Percentiles rank a stretch among this genome's conserved stretches.
Conservation (phyloP, 2,113 vertebrate genomes). For the Miniopterus natalensis region DNA sequence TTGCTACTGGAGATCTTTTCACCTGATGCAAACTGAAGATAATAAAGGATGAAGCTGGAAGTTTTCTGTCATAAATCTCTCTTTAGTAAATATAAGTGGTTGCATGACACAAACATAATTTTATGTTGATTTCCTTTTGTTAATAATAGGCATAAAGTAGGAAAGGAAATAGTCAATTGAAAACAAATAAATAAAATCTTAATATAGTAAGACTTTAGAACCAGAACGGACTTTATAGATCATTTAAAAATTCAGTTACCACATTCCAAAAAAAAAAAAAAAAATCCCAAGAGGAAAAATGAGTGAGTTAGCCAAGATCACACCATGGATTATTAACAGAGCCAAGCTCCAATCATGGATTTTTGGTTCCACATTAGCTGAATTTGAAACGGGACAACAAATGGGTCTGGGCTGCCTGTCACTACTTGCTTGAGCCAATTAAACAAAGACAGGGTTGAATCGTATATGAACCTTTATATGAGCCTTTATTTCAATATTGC, state of each 20-base stretch:
- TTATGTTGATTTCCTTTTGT: slow-evolving; percentile 26
- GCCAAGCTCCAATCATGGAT: not conserved
- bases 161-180: not conserved
- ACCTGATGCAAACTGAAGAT: not conserved
- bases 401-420: no score
- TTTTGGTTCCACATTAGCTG: not conserved
- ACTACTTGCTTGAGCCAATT: no score
- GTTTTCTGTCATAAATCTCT: not conserved
- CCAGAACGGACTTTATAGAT: not conserved
- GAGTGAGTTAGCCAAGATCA: slow-evolving; percentile 20
- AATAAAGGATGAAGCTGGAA: not conserved
- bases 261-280: not conserved
- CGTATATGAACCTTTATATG: no score
- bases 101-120: not conserved
- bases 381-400: no score
- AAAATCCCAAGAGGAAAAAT: not conserved
- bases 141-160: not conserved
- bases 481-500: no score
- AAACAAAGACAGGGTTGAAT: no score
- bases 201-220: not conserved
- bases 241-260: not conserved
- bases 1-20: not conserved
- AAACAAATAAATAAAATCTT: not conserved
- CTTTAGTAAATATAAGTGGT: not conserved
- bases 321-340: not conserved